Evolutionary conservation across 2,797 vertebrate genomes (phyloP).

Genomic region (Limnodromus scolopaceus): DNA sequence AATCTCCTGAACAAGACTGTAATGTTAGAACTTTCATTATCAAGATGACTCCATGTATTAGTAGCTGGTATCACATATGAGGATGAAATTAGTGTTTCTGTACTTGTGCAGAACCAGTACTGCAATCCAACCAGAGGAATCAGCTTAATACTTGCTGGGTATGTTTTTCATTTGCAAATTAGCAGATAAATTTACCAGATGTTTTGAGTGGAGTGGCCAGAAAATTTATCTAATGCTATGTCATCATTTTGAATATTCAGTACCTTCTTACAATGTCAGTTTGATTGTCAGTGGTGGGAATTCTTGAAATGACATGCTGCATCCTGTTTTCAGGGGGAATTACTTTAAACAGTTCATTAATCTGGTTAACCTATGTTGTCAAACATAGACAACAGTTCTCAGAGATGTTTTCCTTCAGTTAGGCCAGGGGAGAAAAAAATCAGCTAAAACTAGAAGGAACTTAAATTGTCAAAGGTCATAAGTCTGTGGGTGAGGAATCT

Average conservation of each 20-base stretch:
- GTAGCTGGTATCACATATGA: background rate
- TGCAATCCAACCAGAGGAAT: background rate
- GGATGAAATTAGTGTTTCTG: background rate
- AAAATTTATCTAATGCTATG: background rate
- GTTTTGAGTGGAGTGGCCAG: background rate
- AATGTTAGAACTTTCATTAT: background rate
- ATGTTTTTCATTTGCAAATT: constrained; percentile 17
- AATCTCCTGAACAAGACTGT: background rate
- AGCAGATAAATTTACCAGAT: background rate
- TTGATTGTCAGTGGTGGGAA: background rate
- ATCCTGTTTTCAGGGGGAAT: background rate
- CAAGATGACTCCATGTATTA: background rate
- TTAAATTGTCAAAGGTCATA: background rate
- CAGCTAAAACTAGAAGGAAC: background rate
- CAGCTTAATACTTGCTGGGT: background rate
- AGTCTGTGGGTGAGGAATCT: background rate
- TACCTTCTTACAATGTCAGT: background rate
- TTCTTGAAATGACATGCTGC: background rate
- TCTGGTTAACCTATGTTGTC: background rate
- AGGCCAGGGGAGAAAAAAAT: background rate
- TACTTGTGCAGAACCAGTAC: background rate
- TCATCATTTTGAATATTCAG: background rate
- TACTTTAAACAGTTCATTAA: background rate
- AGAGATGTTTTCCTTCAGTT: background rate
- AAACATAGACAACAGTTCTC: background rate